These are phyloP conservation scores for Drosophila setosimentum DNA, from an alignment of 2,888 invertebrate genomes.

Conservation along the genomic window DNA sequence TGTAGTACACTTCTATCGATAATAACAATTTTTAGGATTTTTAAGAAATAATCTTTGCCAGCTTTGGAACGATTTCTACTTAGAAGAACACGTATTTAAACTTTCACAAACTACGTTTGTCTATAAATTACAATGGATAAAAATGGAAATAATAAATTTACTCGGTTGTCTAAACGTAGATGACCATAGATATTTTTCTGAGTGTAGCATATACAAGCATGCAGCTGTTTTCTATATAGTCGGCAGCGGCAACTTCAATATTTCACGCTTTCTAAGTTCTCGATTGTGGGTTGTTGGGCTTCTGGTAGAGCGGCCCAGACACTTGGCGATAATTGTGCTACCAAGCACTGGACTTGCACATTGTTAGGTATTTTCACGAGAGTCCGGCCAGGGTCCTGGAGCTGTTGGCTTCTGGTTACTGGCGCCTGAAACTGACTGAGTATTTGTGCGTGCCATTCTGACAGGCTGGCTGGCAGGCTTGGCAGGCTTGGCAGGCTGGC, in stretches of 20 bases:
- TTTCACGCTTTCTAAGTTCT: slow-evolving; percentile 77
- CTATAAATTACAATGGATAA: background rate
- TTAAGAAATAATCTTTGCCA: background rate
- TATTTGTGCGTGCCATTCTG: slow-evolving; percentile 80
- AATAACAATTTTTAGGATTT: background rate
- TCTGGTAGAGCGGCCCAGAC: slow-evolving; percentile 42
- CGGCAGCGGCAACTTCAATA: slow-evolving; percentile 62
- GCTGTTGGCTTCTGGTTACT: slow-evolving; percentile 1
- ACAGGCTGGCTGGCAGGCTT: slow-evolving; percentile 57
- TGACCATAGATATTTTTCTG: background rate
- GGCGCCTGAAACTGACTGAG: slow-evolving; percentile 60
- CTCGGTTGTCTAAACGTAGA: fast-evolving
- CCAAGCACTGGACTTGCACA: slow-evolving; percentile 64
- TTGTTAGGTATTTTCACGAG: slow-evolving; percentile 66
- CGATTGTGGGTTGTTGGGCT: slow-evolving; percentile 57
- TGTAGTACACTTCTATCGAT: background rate
- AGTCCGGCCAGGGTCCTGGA: slow-evolving; percentile 9
- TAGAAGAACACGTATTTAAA: too few relatives aligned
- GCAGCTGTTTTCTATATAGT: background rate
- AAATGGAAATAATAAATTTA: too few relatives aligned
- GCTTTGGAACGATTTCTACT: background rate
- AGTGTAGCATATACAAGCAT: background rate
- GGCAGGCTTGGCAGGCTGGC: background rate
- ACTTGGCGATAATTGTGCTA: slow-evolving; percentile 75
- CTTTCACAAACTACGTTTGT: background rate